A percentile compares a stretch with the other conserved stretches of the same genome.
phyloP scores from a whole-genome alignment of 2,797 vertebrate genomes.

The Falco rusticolus region DNA sequence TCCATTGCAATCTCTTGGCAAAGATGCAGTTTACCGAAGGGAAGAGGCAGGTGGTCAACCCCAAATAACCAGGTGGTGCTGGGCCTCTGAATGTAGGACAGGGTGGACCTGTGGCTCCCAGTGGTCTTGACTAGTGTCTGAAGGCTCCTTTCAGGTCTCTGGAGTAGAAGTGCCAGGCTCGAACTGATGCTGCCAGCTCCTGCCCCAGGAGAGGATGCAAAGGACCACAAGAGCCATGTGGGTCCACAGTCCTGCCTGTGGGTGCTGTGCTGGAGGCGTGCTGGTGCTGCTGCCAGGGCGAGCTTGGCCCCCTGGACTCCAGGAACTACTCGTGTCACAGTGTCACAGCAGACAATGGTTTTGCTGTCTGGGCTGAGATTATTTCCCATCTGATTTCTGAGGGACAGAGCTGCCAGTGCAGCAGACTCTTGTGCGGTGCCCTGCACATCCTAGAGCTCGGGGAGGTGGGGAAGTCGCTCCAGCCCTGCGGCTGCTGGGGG shows the following conservation, averaged over 20 bases:
- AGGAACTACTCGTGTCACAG: not conserved
- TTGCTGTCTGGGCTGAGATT: not conserved
- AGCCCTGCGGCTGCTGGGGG: not conserved
- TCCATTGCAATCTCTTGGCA: not conserved
- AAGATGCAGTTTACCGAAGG: not conserved
- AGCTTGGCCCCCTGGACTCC: not conserved
- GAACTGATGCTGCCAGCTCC: not conserved
- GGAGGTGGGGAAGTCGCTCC: not conserved
- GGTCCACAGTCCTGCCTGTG: accelerated
- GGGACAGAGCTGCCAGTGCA: not conserved
- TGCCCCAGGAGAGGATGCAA: not conserved
- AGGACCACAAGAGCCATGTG: accelerated
- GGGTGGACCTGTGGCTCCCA: not conserved
- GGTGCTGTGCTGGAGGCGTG: not conserved
- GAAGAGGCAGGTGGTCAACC: conserved; percentile 12
- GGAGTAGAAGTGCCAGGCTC: not conserved
- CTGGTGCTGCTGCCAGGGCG: not conserved
- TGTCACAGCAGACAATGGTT: not conserved
- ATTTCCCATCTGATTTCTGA: not conserved
- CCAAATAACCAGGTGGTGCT: conserved; percentile 20
- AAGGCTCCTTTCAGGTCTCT: not conserved
- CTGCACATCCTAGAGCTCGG: not conserved
- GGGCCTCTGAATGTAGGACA: conserved; percentile 20
- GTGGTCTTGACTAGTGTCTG: not conserved
- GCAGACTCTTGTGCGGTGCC: not conserved